A percentile compares a stretch with the other conserved stretches of the same genome.
phyloP scores from a whole-genome alignment of 2,113 vertebrate genomes.

The Picathartes gymnocephalus region DNA sequence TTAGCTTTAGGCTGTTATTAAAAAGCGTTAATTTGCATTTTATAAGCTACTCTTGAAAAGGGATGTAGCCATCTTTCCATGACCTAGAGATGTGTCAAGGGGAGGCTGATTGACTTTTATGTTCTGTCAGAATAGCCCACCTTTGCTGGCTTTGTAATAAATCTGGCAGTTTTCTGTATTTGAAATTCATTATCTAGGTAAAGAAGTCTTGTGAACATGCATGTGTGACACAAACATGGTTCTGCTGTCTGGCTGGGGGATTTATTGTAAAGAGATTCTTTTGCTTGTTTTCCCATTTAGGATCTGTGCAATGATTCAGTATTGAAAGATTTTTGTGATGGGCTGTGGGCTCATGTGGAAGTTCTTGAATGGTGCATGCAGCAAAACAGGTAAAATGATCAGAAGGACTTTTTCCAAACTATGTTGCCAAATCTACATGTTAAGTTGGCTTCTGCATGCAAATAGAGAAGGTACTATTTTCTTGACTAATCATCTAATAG shows the following conservation, averaged over 20 bases:
- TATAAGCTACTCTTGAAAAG: neutral
- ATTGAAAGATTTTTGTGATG: slow-evolving; percentile 86
- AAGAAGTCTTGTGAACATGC: neutral
- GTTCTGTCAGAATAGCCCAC: neutral
- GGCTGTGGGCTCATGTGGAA: slow-evolving; percentile 83
- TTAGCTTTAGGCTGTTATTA: neutral
- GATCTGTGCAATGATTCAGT: slow-evolving; percentile 78
- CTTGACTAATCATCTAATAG: neutral
- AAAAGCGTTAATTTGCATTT: neutral
- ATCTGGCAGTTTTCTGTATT: neutral
- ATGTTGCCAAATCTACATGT: neutral
- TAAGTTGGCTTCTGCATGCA: neutral
- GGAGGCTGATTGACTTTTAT: neutral
- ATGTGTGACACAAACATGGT: neutral
- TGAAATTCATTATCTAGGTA: neutral
- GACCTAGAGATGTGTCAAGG: neutral
- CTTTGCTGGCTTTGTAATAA: neutral
- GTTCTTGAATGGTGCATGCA: slow-evolving; percentile 91
- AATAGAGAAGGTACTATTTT: neutral
- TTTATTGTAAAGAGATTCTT: neutral
- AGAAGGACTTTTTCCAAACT: neutral
- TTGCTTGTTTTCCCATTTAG: slow-evolving; percentile 23
- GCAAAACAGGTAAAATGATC: slow-evolving; percentile 76
- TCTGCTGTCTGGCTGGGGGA: neutral
- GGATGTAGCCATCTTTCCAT: neutral